These are phyloP conservation scores for Zonitis immaculata DNA, from an alignment of 2,888 invertebrate species.

Conservation along the genomic window DNA sequence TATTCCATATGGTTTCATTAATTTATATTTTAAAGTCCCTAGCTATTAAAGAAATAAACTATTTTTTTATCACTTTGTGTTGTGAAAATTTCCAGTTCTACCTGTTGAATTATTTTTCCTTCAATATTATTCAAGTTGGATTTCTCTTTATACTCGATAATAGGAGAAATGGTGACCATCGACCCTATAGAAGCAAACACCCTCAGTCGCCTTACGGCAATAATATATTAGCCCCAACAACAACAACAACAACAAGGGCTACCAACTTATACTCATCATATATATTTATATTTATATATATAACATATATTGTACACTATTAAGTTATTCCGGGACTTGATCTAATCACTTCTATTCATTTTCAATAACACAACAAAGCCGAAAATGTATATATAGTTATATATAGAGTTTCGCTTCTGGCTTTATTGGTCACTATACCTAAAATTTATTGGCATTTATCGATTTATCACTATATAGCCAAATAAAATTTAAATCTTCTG, in stretches of 20 bases:
- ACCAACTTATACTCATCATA: no score
- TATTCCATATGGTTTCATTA: not conserved
- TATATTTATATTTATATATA: no score
- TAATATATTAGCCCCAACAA: conserved; percentile 47
- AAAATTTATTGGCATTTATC: not conserved
- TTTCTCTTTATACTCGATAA: conserved; percentile 23
- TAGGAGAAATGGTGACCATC: conserved; percentile 37
- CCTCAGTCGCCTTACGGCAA: conserved; percentile 34
- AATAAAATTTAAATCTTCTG: not conserved
- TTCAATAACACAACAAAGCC: not conserved
- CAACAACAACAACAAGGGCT: no score
- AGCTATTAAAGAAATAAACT: no score
- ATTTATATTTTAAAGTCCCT: no score
- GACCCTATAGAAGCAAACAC: conserved; percentile 35
- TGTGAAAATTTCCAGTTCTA: no score
- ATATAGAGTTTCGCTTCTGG: conserved; percentile 36
- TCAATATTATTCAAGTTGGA: not conserved
- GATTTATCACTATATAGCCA: not conserved
- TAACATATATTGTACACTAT: no score
- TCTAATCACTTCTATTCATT: conserved; percentile 45
- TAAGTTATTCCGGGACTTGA: conserved; percentile 35
- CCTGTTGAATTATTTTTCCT: not conserved
- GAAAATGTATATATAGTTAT: conserved; percentile 9
- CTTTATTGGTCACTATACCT: no score
- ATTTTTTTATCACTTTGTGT: no score